Conservation (phyloP, 2,113 vertebrate genomes). For the Mandrillus leucophaeus region DNA sequence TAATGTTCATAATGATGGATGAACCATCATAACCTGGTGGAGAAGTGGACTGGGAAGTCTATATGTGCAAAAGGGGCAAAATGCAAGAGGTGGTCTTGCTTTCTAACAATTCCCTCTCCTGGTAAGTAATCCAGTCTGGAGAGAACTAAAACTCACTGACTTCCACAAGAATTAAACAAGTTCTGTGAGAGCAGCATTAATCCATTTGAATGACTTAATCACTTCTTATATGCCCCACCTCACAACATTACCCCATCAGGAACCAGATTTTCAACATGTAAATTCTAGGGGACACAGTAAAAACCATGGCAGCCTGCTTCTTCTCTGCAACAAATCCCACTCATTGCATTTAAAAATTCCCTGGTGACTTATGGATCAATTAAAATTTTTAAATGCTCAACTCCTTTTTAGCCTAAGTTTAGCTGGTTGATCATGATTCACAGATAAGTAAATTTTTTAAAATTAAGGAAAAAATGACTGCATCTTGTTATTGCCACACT, state of each 20-base stretch:
- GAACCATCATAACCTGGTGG: too few species aligned
- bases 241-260: neutral
- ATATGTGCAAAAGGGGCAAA: neutral
- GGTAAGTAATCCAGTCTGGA: neutral
- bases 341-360: slow-evolving; percentile 42
- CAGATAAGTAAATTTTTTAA: slow-evolving; percentile 49
- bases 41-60: too few species aligned
- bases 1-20: too few species aligned
- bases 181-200: neutral
- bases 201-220: neutral
- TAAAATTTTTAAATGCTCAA: slow-evolving; percentile 30
- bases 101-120: neutral
- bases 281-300: neutral
- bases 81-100: neutral
- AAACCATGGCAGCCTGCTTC: neutral
- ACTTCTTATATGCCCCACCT: neutral
- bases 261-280: neutral
- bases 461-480: slow-evolving; percentile 51
- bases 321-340: neutral
- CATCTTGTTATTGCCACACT: neutral
- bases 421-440: slow-evolving; percentile 51
- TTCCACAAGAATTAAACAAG: neutral
- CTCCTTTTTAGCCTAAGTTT: slow-evolving; percentile 54
- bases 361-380: slow-evolving; percentile 27
- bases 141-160: neutral